Evolutionary conservation across 2,888 invertebrate species (phyloP), one percentile per base, ranked within the genome.

Genomic region (Reticulitermes lucifugus): DNA sequence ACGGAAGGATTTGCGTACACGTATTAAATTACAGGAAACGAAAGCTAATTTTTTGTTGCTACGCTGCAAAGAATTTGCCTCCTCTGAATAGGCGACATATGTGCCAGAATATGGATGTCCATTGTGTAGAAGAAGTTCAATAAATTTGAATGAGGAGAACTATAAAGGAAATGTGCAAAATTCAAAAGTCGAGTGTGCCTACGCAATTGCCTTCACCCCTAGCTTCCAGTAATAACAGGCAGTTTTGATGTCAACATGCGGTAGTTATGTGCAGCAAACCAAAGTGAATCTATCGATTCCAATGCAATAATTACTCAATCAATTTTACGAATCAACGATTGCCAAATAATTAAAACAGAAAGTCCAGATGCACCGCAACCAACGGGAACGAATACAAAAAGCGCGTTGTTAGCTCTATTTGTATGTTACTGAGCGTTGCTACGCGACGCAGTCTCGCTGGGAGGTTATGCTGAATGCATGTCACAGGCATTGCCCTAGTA

Each of bases 301-400:
- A 60, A 65, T 60, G 81, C 70, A 81, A 81, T 81, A 81, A 81
- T 81, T 84, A 84, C 75, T 84, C 77, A 84, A 84, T 84, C 84
- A 84, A 84, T 79, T 77, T 84, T 84, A 77, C 79, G 79, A 79
- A 84, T 84, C 84, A 79, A 46, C 77, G 79, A 84, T 84, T 60
- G 84, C 65, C 84, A 84, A 84, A 84, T 84, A 84, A 84, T 84
- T 84, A 84, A 84, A 84, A 84, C 70, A 81, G 81, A 81, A 70
- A 59, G 70, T 65, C 65, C 81, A 70, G 81, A 81, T 70, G 77
- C 77, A 77, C n/a, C 46, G 51, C 77, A 46, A n/a, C 46, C 7
- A 46, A n/a, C 35, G 77, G 12, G 51, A 77, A 41, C 21, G 73
- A 73, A 73, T 41, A 73, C 9, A 65, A 73, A 73, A 73, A 73